These are phyloP conservation scores for Lithobates pipiens DNA, from an alignment of 2,797 vertebrate genomes.

Conservation along the genomic window DNA sequence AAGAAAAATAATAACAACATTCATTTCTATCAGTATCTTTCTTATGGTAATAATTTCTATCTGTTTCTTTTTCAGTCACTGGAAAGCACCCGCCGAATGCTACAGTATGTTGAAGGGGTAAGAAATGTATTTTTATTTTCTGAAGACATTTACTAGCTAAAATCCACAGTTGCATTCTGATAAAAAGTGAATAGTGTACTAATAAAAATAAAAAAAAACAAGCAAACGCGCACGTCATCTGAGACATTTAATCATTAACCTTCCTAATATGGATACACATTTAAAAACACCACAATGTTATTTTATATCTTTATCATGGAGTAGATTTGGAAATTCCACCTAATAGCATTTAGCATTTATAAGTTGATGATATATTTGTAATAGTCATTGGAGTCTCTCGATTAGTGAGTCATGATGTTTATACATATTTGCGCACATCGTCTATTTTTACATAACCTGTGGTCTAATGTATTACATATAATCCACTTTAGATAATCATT, in stretches of 20 bases:
- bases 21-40: too few species aligned
- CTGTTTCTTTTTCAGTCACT: constrained; percentile 83
- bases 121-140: constrained; percentile 64
- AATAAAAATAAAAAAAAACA: too few species aligned
- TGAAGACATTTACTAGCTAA: not conserved
- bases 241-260: too few species aligned
- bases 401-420: not conserved
- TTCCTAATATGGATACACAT: too few species aligned
- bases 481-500: constrained; percentile 64
- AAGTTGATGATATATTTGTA: not conserved
- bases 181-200: too few species aligned
- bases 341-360: not conserved
- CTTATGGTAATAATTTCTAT: constrained; percentile 30
- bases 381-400: not conserved
- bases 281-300: too few species aligned
- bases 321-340: too few species aligned
- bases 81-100: constrained; percentile 98
- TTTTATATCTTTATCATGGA: too few species aligned
- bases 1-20: too few species aligned
- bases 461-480: constrained; percentile 46
- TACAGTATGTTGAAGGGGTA: constrained; percentile 99
- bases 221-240: too few species aligned
- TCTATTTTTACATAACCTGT: not conserved
- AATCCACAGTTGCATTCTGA: too few species aligned
- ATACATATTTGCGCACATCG: not conserved